Evolutionary conservation across 2,113 vertebrate genomes (phyloP).

Genomic region (Sander vitreus): DNA sequence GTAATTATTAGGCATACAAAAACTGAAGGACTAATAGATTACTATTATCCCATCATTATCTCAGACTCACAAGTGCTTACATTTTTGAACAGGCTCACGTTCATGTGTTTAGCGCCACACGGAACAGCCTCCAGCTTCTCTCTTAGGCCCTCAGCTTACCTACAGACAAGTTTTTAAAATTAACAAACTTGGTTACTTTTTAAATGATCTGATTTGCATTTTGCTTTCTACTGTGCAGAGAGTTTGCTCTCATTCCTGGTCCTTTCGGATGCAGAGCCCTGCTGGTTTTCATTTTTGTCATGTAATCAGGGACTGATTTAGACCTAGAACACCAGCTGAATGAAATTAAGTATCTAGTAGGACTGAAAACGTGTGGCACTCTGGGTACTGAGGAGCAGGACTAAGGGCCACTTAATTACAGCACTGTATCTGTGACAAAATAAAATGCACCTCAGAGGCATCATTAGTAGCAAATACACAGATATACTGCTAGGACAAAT

Average conservation of each 20-base stretch:
- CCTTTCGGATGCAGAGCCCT: conserved; percentile 68
- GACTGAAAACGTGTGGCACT: conserved; percentile 68
- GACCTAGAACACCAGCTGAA: conserved; percentile 73
- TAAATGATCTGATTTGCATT: conserved; percentile 74
- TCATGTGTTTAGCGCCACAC: conserved; percentile 17
- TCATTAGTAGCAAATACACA: conserved; percentile 59
- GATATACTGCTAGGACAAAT: conserved; percentile 30
- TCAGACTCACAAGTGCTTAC: conserved; percentile 74
- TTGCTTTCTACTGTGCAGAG: conserved; percentile 57
- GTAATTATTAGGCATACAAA: conserved; percentile 84
- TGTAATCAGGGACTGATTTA: conserved; percentile 81
- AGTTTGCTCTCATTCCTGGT: conserved; percentile 60
- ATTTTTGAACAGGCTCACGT: conserved; percentile 55
- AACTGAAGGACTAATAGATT: conserved; percentile 82
- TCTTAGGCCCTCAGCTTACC: conserved; percentile 31
- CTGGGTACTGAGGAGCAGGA: conserved; percentile 62
- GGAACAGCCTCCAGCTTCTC: conserved; percentile 54
- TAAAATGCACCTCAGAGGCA: conserved; percentile 70
- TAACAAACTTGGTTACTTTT: conserved; percentile 61
- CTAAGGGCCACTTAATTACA: conserved; percentile 70
- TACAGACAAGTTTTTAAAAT: conserved; percentile 43
- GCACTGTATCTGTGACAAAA: conserved; percentile 65
- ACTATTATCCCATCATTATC: conserved; percentile 81
- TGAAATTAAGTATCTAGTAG: conserved; percentile 72
- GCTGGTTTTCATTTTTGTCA: conserved; percentile 74